A percentile compares a stretch with the other conserved stretches of the same genome.
Evolutionary conservation across 2,797 vertebrate species (phyloP).

Genomic region (Neostethus bicornis): DNA sequence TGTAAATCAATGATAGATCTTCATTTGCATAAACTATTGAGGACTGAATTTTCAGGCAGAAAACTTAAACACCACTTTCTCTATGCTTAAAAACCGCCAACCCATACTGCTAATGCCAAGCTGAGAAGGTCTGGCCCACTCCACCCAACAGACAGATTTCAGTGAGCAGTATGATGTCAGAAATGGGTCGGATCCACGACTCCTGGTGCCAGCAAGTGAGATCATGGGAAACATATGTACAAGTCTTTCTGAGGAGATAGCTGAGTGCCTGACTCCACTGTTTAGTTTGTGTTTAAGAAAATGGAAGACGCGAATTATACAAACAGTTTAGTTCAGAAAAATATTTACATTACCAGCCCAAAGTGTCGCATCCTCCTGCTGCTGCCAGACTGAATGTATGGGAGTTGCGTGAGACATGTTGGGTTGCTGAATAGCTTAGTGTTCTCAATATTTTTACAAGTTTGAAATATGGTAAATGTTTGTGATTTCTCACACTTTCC

Average conservation of each 20-base stretch:
- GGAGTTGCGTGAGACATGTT: too few species aligned
- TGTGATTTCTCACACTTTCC: too few species aligned
- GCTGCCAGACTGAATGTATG: too few species aligned
- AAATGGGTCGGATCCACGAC: constrained; percentile 38
- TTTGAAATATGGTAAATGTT: too few species aligned
- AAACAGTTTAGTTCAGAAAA: neutral
- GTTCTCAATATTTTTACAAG: too few species aligned
- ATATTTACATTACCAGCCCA: neutral
- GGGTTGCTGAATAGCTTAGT: too few species aligned
- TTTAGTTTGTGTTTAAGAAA: neutral
- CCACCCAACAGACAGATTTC: constrained; percentile 36
- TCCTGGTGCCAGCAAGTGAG: constrained; percentile 72
- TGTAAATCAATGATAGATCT: too few species aligned
- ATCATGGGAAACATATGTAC: constrained; percentile 74
- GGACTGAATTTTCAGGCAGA: neutral
- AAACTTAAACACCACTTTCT: neutral
- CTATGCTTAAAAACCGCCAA: constrained; percentile 1
- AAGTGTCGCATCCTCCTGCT: neutral
- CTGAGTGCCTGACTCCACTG: neutral
- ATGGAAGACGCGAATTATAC: neutral
- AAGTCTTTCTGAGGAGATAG: neutral
- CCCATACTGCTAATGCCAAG: neutral
- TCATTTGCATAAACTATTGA: neutral
- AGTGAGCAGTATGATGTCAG: constrained; percentile 53
- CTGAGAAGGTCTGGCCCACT: constrained; percentile 28